These are phyloP conservation scores for Helobdella robusta DNA, from an alignment of 2,888 invertebrate genomes.

Conservation along the genomic window DNA sequence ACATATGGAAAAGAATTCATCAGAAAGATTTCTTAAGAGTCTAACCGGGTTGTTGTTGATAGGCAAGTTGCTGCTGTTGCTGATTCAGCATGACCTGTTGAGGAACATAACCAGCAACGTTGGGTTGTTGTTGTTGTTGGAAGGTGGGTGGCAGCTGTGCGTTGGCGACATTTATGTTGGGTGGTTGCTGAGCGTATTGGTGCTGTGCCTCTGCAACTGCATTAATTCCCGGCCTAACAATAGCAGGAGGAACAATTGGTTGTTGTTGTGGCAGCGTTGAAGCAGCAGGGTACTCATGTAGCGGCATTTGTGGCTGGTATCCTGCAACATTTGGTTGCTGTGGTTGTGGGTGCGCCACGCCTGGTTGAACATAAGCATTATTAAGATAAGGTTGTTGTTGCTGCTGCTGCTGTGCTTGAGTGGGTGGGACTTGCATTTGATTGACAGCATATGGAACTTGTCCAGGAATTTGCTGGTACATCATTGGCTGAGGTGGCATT, in stretches of 20 bases:
- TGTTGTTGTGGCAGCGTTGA: conserved; percentile 13
- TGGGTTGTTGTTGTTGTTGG: neutral
- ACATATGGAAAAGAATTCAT: no score
- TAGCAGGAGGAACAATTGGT: neutral
- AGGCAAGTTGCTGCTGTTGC: no score
- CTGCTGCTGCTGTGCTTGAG: neutral
- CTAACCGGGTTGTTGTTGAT: no score
- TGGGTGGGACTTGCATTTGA: conserved; percentile 17
- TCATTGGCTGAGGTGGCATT: neutral
- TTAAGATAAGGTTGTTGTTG: conserved; percentile 11
- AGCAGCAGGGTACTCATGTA: no score
- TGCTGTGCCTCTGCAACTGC: no score
- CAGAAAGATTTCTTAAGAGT: no score
- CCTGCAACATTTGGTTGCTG: neutral
- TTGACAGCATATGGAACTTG: neutral
- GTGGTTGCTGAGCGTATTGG: neutral
- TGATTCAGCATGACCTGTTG: neutral
- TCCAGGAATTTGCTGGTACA: neutral
- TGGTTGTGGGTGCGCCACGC: neutral
- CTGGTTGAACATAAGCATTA: conserved; percentile 6
- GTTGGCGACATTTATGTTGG: neutral
- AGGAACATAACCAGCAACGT: neutral
- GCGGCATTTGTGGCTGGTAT: conserved; percentile 4
- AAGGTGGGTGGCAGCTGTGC: neutral
- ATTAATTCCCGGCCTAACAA: no score